A percentile compares a stretch with the other conserved stretches of the same genome.
phyloP scores from a whole-genome alignment of 2,797 vertebrate species.

The Tangara arthus region DNA sequence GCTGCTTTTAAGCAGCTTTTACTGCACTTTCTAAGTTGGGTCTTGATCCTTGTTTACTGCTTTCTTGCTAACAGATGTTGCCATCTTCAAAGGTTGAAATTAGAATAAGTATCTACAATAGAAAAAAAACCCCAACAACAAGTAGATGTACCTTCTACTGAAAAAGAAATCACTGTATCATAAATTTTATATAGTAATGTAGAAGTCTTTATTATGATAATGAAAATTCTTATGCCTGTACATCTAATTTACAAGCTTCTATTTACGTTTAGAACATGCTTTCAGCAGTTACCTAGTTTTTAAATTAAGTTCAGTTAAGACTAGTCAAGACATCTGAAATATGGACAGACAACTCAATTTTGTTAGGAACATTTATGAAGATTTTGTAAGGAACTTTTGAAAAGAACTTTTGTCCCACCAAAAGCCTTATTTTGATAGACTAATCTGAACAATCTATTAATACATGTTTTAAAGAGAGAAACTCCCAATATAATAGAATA shows the following conservation, averaged over 20 bases:
- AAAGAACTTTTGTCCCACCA: neutral
- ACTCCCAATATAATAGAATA: neutral
- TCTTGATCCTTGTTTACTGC: neutral
- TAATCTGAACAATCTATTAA: neutral
- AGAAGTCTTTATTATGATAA: neutral
- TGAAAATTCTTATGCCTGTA: neutral
- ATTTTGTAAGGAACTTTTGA: neutral
- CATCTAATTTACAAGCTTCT: slow-evolving; percentile 11
- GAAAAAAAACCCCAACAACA: fast-evolving
- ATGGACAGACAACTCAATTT: neutral
- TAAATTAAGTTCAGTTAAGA: slow-evolving; percentile 7
- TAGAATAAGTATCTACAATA: neutral
- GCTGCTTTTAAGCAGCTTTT: neutral
- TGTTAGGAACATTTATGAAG: neutral
- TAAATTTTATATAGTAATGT: slow-evolving; percentile 11
- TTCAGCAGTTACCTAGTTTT: neutral
- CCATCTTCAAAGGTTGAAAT: neutral
- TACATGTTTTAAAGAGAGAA: neutral
- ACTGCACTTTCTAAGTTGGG: neutral
- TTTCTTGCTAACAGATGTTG: neutral
- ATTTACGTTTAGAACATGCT: neutral
- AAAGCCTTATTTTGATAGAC: neutral
- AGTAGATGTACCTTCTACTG: neutral
- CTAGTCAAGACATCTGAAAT: neutral
- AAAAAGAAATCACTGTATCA: neutral